A percentile compares a stretch with the other conserved stretches of the same genome.
Conservation (phyloP, 92 coral and sea anemone genomes). For the Porites divaricata region DNA sequence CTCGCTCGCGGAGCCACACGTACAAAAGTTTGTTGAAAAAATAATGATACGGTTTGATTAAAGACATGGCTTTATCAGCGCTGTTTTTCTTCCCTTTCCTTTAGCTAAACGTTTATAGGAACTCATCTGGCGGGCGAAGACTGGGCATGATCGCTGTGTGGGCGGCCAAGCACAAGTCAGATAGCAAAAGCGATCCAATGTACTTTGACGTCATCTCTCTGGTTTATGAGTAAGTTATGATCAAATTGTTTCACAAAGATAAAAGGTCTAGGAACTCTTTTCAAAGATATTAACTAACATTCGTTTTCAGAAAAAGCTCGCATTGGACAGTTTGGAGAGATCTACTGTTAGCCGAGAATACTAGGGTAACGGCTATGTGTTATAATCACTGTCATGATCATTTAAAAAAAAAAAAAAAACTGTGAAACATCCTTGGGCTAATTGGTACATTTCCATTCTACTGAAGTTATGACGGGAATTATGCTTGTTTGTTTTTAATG, state of each 20-base stretch:
- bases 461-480: no score
- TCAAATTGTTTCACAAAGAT: not conserved
- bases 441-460: no score
- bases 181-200: constrained; percentile 9
- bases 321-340: no score
- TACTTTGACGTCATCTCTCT: constrained; percentile 18
- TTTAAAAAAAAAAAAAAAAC: no score
- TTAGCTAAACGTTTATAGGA: constrained; percentile 1
- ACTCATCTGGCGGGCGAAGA: not conserved
- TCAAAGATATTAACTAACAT: not conserved
- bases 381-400: no score
- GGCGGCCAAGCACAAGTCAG: constrained; percentile 14
- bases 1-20: no score
- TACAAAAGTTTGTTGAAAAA: not conserved
- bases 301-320: not conserved
- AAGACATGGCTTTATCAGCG: not conserved
- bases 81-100: not conserved
- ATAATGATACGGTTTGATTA: not conserved
- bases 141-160: not conserved
- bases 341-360: no score
- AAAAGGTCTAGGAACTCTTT: not conserved
- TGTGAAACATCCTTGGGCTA: no score
- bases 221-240: constrained; percentile 4
- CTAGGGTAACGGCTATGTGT: no score
- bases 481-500: no score